Evolutionary conservation across 2,113 vertebrate species (phyloP), one percentile per base, ranked within the genome.

Genomic region (Argyrosomus japonicus): DNA sequence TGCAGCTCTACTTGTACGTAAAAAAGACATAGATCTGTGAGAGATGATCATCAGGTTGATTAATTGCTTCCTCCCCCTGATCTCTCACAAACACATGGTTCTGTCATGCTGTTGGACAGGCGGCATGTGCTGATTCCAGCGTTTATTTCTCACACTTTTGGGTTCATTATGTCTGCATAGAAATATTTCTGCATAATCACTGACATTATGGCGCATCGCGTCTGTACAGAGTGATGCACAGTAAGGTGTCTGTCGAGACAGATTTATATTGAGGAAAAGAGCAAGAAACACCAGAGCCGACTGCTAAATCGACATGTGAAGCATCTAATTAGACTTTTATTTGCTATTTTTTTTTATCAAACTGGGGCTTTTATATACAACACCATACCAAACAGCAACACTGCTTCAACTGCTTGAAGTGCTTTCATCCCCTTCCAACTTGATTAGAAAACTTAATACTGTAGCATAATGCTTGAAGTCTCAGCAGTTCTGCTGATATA

Each of bases 361-460:
- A 88, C 83, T 80, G 79, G 57, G 25, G 7, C 50, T 84, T 91
- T 86, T 76, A 69, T 83, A 75, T 75, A 29, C 51, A 68, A 68
- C 14, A 50, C 47, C 71, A 36, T 64, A 86, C 74, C 60, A 77
- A 87, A 88, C 63, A 68, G 69, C 83, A 60, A 73, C 63, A 61
- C 68, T 61, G 11, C 67, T 79, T 84, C 18, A 79, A 76, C 48
- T 29, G 10, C 74, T 79, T 18, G 51, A 65, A 27, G 15, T 62
- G 58, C 84, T 81, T 87, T 87, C 47, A 90, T 89, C 77, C 53
- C 29, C 58, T 70, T 88, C 62, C 68, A 87, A 73, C 77, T 68
- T 80, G 65, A 87, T 89, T 85, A 75, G 78, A 69, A 78, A 84
- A 86, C 83, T 76, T 74, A 90, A 85, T 48, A n/a, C n/a, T n/a